Evolutionary conservation across 1,140 invertebrate species (phyloP), one percentile per base, ranked within the genome.

Genomic region (Tribolium madens): DNA sequence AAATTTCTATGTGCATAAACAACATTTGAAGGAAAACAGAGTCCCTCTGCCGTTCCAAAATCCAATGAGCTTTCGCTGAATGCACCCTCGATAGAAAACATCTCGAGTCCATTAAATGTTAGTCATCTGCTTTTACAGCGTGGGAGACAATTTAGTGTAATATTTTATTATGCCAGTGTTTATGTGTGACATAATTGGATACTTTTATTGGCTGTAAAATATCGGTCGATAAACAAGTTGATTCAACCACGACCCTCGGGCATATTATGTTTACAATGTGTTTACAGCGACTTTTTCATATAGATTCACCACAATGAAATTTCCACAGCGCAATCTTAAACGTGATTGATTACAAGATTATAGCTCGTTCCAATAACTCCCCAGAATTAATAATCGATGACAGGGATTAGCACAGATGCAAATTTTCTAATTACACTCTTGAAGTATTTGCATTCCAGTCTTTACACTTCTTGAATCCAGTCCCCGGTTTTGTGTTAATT

Each of bases 141-240:
- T 64, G 57, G 57, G 57, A 64, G 57, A 64, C 21, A 64, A 33
- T 64, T 64, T 64, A 33, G 57, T 6, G 14, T 13, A 64, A 64
- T 64, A 33, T 64, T 64, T 64, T 64, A 64, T 64, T 64, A 64
- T 14, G n/a, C 13, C 26, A 64, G 57, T 64, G 57, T 64, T 64
- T 64, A 64, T 64, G 57, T 64, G 57, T 64, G 57, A 64, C 57
- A 64, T 33, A 64, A 64, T 64, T 64, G 26, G 26, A 26, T 33
- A 64, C 21, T 31, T 64, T 64, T 64, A 64, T 64, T 64, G 57
- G 26, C 57, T 64, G 57, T 64, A 64, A 64, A 64, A 64, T 64
- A 64, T 64, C 57, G 57, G 57, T 64, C 26, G 10, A 64, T 64
- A 64, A 64, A 64, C 57, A 64, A 64, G 57, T 64, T 33, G 57